phyloP scores from a whole-genome alignment of 2,797 vertebrate species.

The Neopelma chrysocephalum region DNA sequence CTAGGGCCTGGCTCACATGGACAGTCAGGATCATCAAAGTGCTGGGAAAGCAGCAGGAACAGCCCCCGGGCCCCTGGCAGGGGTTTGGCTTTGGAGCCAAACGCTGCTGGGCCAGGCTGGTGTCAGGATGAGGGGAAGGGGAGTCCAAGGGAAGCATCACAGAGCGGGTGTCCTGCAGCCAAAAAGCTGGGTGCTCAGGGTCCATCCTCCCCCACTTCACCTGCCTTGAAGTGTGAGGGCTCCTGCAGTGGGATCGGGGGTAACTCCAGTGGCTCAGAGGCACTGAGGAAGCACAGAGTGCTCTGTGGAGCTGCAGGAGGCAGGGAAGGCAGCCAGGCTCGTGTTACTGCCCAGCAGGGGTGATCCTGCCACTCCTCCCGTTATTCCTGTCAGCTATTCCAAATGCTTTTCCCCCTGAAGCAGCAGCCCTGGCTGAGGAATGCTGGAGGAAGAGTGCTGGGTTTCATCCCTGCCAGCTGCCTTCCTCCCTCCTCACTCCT shows the following conservation, averaged over 20 bases:
- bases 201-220: neutral
- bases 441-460: neutral
- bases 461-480: neutral
- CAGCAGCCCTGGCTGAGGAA: neutral
- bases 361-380: neutral
- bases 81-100: neutral
- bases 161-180: neutral
- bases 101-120: rapidly evolving
- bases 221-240: neutral
- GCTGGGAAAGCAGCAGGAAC: neutral
- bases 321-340: neutral
- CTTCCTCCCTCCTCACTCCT: neutral
- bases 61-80: neutral
- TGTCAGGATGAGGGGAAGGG: neutral
- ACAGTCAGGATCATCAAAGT: neutral
- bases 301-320: neutral
- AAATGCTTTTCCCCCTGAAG: neutral
- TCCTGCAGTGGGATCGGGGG: neutral
- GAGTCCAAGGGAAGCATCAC: rapidly evolving
- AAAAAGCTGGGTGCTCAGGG: neutral
- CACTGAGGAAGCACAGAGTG: neutral
- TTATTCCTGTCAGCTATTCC: neutral
- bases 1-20: neutral
- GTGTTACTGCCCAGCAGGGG: neutral
- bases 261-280: neutral